Base-by-base conservation (phyloP, 2,113 vertebrate species). In the Oreochromis aureus region DNA sequence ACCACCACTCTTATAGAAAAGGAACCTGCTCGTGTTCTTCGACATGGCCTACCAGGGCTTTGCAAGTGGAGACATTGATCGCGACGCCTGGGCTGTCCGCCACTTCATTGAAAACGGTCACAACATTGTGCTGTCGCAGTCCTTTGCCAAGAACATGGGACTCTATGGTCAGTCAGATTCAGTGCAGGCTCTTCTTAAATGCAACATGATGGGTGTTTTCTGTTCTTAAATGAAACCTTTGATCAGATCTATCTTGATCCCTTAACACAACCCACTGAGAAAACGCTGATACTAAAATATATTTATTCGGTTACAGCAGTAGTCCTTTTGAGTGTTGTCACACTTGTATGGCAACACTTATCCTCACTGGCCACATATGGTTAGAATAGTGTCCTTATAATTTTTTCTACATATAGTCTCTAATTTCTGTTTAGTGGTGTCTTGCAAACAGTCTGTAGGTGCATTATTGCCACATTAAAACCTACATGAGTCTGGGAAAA, bases 41-140 rank as follows among this genome's bases (percentile, higher is more conserved):
- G 99, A 99, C 95, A 99, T 99, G 99, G 99, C 99, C 30, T 99
- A 99, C 89, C 99, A 99, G 95, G 99, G 99, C 88, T 99, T 99
- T 79, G 99, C 99, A 81, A 99, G 98, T 0, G 99, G 99, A 7
- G 98, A 99, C 90, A 98, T 98, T 9, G 95, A 99, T 90, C 96
- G 96, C 36, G 99, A 99, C 0, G 97, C 99, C 71, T 99, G 98
- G 99, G 98, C 99, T 4, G 97, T 99, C 82, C 98, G 98, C 22
- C 56, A 99, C 94, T 99, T 99, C 96, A 97, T 99, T 1, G 97
- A 99, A 15, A 97, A 99, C 93, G 98, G 98, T 89, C 97, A 98
- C 92, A 97, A 99, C 53, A 84, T 99, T 6, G 83, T 98, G 83
- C 92, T 99, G 81, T 97, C 98, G 0, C 99, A 99, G 94, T 99